These are phyloP conservation scores for Montifringilla adamsi DNA, from an alignment of 2,113 vertebrate genomes.

Conservation along the genomic window DNA sequence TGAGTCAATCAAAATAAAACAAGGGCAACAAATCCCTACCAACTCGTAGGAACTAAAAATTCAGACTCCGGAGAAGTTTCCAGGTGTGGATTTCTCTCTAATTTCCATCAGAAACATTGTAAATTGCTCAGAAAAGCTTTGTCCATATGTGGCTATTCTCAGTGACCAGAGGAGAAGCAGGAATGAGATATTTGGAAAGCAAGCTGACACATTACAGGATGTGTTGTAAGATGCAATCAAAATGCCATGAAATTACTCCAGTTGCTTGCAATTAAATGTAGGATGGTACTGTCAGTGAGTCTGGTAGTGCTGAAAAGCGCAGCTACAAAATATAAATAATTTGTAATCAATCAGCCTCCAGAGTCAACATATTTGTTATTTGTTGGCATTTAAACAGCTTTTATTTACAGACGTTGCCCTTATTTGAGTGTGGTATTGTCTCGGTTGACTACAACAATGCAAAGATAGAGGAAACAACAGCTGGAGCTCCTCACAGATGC, in stretches of 20 bases:
- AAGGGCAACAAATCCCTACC: background rate
- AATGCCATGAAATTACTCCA: background rate
- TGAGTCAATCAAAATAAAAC: background rate
- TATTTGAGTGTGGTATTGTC: background rate
- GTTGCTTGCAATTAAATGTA: background rate
- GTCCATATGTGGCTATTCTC: background rate
- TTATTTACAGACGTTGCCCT: background rate
- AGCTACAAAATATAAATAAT: constrained; percentile 15
- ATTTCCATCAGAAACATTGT: background rate
- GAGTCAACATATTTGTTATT: background rate
- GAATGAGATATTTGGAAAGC: background rate
- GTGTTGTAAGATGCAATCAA: background rate
- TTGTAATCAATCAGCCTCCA: background rate
- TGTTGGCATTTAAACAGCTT: background rate
- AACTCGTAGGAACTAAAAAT: background rate
- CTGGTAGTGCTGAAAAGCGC: background rate
- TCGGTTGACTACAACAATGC: background rate
- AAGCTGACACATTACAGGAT: background rate
- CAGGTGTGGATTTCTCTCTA: background rate
- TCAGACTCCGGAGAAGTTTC: background rate
- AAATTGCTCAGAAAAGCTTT: background rate
- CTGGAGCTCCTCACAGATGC: background rate
- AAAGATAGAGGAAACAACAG: background rate
- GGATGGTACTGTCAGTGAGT: background rate
- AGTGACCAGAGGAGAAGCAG: background rate